These are phyloP conservation scores for Bradypus variegatus DNA, from an alignment of 2,797 vertebrate genomes.

Conservation along the genomic window DNA sequence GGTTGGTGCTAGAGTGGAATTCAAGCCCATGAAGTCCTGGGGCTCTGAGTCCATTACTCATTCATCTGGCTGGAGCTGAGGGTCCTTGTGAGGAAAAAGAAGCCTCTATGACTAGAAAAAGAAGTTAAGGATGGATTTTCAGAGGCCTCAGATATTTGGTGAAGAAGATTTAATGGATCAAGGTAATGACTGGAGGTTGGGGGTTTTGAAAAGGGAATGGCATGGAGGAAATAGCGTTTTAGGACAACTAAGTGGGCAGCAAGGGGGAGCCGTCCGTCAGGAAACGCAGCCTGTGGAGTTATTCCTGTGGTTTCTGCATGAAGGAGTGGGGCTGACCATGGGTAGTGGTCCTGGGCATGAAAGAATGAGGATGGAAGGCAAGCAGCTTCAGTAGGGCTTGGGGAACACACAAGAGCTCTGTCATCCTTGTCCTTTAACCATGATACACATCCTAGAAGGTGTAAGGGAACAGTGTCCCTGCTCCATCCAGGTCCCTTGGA, in stretches of 20 bases:
- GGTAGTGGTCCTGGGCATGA: neutral
- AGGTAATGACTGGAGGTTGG: neutral
- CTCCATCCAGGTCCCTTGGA: neutral
- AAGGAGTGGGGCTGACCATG: neutral
- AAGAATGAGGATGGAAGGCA: neutral
- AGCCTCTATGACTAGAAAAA: neutral
- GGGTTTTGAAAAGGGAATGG: neutral
- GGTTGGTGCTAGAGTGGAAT: neutral
- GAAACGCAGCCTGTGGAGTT: neutral
- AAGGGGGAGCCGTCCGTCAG: neutral
- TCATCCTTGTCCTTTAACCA: neutral
- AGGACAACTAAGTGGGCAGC: neutral
- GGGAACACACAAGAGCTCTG: too few relatives aligned
- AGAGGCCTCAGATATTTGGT: neutral
- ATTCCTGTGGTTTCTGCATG: too few relatives aligned
- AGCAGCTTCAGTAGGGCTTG: neutral
- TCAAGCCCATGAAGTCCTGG: neutral
- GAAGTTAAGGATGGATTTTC: neutral
- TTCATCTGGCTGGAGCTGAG: neutral
- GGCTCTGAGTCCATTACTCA: neutral
- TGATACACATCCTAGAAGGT: neutral
- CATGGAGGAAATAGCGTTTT: neutral
- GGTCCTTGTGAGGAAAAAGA: neutral
- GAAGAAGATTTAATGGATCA: neutral
- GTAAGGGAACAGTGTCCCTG: too few relatives aligned